A percentile compares a stretch with the other conserved stretches of the same genome.
Evolutionary conservation across 2,888 invertebrate species (phyloP).

Genomic region (Agonopterix arenella): DNA sequence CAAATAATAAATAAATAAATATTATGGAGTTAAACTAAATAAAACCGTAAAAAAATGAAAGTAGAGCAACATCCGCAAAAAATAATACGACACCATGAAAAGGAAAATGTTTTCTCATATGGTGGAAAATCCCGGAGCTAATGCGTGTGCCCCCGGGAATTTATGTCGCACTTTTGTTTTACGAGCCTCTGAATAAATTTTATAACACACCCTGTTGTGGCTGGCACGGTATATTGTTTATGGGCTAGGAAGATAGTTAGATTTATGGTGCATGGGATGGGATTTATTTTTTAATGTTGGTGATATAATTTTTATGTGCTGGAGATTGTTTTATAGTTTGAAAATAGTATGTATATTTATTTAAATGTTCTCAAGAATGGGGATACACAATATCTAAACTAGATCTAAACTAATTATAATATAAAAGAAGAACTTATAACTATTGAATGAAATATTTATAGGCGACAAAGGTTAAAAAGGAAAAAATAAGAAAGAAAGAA

Average conservation of each 20-base stretch:
- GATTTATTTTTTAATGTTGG: too few species aligned
- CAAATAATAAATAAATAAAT: too few species aligned
- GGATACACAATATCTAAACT: too few species aligned
- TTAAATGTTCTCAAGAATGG: too few species aligned
- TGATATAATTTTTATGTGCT: too few species aligned
- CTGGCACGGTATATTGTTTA: constrained; percentile 21
- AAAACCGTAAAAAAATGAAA: constrained; percentile 1
- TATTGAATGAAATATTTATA: too few species aligned
- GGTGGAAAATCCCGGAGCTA: constrained; percentile 63
- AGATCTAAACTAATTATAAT: too few species aligned
- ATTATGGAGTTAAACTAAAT: background rate
- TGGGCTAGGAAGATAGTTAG: constrained; percentile 22
- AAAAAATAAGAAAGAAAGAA: too few species aligned
- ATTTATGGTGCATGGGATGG: constrained; percentile 17
- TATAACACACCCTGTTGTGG: constrained; percentile 27
- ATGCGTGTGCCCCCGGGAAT: constrained; percentile 58
- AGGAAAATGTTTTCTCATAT: constrained; percentile 72
- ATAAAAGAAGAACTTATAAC: too few species aligned
- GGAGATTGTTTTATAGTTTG: too few species aligned
- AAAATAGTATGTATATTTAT: too few species aligned
- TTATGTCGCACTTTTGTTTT: constrained; percentile 70
- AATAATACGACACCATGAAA: constrained; percentile 30
- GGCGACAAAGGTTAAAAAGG: too few species aligned
- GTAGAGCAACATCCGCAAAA: constrained; percentile 40
- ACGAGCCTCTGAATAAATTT: constrained; percentile 58